Percentiles rank a stretch among this genome's conserved stretches.
Conservation (phyloP, 2,113 vertebrate species). For the Seriola aureovittata region DNA sequence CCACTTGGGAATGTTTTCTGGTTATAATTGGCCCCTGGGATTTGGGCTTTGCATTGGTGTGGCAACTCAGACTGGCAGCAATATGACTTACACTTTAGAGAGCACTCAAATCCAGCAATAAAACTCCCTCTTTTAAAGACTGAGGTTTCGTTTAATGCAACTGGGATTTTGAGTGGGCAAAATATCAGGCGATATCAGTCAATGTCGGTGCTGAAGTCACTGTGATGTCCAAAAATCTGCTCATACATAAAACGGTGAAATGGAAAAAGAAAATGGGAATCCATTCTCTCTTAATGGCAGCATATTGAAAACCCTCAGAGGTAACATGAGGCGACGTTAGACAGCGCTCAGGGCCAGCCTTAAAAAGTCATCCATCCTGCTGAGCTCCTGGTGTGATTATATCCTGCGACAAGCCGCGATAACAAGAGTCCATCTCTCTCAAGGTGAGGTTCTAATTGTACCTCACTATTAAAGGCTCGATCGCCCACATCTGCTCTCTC, state of each 20-base stretch:
- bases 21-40: conserved; percentile 44
- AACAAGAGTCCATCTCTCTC: conserved; percentile 66
- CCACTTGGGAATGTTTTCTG: conserved; percentile 46
- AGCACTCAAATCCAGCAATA: conserved; percentile 42
- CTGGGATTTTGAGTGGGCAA: conserved; percentile 16
- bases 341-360: conserved; percentile 1
- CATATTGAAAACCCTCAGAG: conserved; percentile 20
- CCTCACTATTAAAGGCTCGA: conserved; percentile 55
- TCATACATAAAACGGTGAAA: not conserved
- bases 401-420: conserved; percentile 56
- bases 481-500: conserved; percentile 51
- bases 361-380: conserved; percentile 56
- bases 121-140: conserved; percentile 36
- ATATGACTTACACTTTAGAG: conserved; percentile 27
- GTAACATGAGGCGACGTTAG: conserved; percentile 21
- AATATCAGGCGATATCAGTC: not conserved
- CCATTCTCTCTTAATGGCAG: conserved; percentile 21
- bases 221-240: conserved; percentile 8
- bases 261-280: not conserved
- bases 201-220: not conserved
- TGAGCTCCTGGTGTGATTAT: conserved; percentile 59
- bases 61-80: conserved; percentile 42
- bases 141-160: conserved; percentile 20
- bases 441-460: conserved; percentile 73
- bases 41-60: conserved; percentile 50